These are phyloP conservation scores for Mus caroli DNA, from an alignment of 2,797 vertebrate genomes.

Conservation along the genomic window DNA sequence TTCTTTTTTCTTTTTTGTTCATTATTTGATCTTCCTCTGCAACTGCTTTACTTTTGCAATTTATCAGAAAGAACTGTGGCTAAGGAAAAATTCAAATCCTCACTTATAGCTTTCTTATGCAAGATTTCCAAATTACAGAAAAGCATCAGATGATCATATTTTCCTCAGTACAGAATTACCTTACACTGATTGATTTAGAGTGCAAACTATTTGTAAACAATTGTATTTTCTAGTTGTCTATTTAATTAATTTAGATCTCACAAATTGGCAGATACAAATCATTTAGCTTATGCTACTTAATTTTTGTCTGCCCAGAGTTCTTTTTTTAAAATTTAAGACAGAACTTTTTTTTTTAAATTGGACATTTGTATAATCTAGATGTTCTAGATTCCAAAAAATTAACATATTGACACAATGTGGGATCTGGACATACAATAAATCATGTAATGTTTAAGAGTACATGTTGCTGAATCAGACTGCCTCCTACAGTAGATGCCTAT, in stretches of 20 bases:
- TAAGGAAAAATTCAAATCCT: background rate
- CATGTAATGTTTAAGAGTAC: background rate
- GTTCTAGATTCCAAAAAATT: background rate
- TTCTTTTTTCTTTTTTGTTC: background rate
- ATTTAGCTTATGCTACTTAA: conserved; percentile 23
- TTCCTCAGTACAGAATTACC: conserved; percentile 63
- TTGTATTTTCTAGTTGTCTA: conserved; percentile 61
- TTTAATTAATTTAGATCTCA: conserved; percentile 14
- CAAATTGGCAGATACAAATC: background rate
- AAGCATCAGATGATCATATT: too few species aligned
- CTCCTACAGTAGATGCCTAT: background rate
- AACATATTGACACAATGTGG: background rate
- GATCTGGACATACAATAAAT: background rate
- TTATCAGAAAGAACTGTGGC: background rate
- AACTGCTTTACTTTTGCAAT: background rate
- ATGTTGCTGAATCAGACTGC: background rate
- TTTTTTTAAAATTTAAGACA: background rate
- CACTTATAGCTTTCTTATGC: background rate
- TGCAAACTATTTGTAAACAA: conserved; percentile 53
- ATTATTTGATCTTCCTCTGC: background rate
- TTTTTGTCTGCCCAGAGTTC: background rate
- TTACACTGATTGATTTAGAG: conserved; percentile 63
- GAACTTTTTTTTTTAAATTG: background rate
- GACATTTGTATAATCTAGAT: background rate
- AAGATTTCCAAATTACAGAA: background rate